phyloP scores from a whole-genome alignment of 2,113 vertebrate species.

The Lepus timidus region DNA sequence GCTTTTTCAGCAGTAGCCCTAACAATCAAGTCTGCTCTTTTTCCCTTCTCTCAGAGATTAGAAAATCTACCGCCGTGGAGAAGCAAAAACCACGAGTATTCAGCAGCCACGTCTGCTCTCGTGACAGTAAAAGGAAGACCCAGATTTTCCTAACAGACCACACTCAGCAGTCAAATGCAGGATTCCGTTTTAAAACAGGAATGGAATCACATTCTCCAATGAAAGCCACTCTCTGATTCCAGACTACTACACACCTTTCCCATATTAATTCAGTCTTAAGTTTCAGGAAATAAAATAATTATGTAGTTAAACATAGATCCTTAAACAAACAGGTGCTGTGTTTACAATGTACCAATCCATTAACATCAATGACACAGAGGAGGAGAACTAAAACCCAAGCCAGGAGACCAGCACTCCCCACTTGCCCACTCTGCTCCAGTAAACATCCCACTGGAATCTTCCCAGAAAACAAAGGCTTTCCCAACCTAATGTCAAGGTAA shows the following conservation, averaged over 20 bases:
- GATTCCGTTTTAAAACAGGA: neutral
- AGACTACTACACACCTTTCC: neutral
- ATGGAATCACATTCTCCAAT: neutral
- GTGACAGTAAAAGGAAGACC: neutral
- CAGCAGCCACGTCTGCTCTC: neutral
- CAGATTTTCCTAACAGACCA: neutral
- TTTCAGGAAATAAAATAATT: conserved; percentile 79
- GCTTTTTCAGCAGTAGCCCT: neutral
- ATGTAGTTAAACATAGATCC: conserved; percentile 67
- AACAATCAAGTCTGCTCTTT: neutral
- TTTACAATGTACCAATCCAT: conserved; percentile 67
- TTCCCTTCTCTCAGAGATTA: neutral
- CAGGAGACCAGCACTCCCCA: neutral
- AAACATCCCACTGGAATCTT: conserved; percentile 18
- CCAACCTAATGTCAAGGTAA: conserved; percentile 21
- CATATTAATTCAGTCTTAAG: conserved; percentile 61
- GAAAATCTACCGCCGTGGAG: neutral
- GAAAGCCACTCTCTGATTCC: neutral
- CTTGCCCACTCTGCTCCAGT: neutral
- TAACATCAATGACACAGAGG: conserved; percentile 37
- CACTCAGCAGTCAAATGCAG: neutral
- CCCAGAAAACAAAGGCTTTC: conserved; percentile 7
- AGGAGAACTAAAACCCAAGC: neutral
- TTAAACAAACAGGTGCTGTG: conserved; percentile 68
- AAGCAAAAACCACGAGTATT: neutral